Percentiles rank a stretch among this genome's conserved stretches.
Evolutionary conservation across 2,113 vertebrate genomes (phyloP).

Genomic region (Takifugu bimaculatus): DNA sequence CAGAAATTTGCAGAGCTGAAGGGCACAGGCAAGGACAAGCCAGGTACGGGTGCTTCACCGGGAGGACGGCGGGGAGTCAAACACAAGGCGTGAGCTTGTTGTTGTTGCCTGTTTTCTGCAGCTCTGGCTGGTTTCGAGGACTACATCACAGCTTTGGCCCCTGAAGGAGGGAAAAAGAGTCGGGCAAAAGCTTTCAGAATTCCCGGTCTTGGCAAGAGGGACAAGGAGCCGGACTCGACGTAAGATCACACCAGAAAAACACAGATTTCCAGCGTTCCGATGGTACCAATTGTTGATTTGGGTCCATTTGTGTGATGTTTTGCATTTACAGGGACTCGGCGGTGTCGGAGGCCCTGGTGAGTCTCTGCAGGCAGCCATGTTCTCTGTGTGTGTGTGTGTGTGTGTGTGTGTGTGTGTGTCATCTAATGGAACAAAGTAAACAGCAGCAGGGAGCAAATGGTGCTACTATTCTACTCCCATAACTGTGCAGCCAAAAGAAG

Average conservation of each 20-base stretch:
- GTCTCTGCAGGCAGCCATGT: slow-evolving; percentile 23
- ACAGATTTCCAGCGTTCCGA: neutral
- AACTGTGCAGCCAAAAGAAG: too few species aligned
- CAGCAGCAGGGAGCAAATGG: too few species aligned
- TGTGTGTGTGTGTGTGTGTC: neutral
- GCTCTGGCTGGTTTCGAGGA: slow-evolving; percentile 85
- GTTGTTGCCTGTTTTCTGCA: slow-evolving; percentile 43
- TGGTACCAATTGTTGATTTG: neutral
- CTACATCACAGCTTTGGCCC: slow-evolving; percentile 69
- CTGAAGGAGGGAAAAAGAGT: slow-evolving; percentile 81
- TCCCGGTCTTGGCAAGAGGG: slow-evolving; percentile 84
- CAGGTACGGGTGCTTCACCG: slow-evolving; percentile 70
- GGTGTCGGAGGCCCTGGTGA: slow-evolving; percentile 61
- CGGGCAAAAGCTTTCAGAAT: slow-evolving; percentile 88
- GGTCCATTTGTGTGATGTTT: slow-evolving; percentile 6
- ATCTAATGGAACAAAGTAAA: too few species aligned
- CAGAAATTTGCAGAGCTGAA: slow-evolving; percentile 88
- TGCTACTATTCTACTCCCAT: too few species aligned
- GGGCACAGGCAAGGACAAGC: slow-evolving; percentile 86
- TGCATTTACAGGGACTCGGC: slow-evolving; percentile 64
- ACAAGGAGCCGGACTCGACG: slow-evolving; percentile 82
- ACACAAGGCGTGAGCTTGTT: slow-evolving; percentile 2
- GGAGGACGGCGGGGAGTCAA: neutral
- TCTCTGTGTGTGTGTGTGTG: neutral
- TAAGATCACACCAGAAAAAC: slow-evolving; percentile 55